phyloP scores from a whole-genome alignment of 2,888 invertebrate genomes.

The Pheosia gnoma region DNA sequence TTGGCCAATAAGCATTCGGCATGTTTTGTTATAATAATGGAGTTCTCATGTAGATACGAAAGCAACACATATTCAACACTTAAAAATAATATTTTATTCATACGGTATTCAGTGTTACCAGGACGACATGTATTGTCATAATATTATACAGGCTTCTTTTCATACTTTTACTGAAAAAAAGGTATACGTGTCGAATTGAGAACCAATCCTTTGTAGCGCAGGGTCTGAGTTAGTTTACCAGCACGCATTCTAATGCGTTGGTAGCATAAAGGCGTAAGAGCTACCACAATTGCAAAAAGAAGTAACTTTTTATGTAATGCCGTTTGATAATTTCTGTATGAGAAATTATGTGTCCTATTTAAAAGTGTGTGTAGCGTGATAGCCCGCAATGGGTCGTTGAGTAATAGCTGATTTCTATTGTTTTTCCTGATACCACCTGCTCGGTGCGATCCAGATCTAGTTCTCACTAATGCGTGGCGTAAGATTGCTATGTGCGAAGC shows the following conservation, averaged over 20 bases:
- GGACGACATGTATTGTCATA: too few relatives aligned
- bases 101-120: too few relatives aligned
- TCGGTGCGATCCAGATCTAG: slow-evolving; percentile 19
- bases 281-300: neutral
- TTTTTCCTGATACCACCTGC: slow-evolving; percentile 26
- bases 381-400: slow-evolving; percentile 15
- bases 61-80: too few relatives aligned
- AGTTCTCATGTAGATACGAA: too few relatives aligned
- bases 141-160: too few relatives aligned
- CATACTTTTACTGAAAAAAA: too few relatives aligned
- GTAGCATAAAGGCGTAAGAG: neutral
- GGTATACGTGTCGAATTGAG: too few relatives aligned
- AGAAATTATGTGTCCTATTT: slow-evolving; percentile 19
- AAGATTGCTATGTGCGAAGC: slow-evolving; percentile 10
- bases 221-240: too few relatives aligned
- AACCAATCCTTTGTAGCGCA: too few relatives aligned
- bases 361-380: slow-evolving; percentile 10
- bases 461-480: slow-evolving; percentile 28
- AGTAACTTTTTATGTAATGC: neutral
- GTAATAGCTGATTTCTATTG: slow-evolving; percentile 34
- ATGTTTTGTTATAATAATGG: too few relatives aligned
- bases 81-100: too few relatives aligned
- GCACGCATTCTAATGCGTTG: neutral
- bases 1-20: too few relatives aligned
- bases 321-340: slow-evolving; percentile 10